Evolutionary conservation across 2,113 vertebrate genomes (phyloP).

Genomic region (Sialia sialis): DNA sequence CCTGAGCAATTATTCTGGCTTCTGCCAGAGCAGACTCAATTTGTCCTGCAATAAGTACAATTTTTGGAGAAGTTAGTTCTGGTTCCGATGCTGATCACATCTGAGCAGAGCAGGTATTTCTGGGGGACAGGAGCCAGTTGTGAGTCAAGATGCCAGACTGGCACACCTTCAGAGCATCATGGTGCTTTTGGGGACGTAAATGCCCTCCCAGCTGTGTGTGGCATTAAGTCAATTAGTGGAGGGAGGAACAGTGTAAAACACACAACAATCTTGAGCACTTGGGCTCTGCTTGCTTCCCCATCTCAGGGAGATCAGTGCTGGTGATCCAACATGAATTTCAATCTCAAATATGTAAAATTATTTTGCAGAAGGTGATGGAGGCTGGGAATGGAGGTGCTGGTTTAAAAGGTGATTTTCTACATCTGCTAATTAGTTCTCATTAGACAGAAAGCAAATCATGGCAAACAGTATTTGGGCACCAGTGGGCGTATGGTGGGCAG

Average conservation of each 20-base stretch:
- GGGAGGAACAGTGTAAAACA: rapidly evolving
- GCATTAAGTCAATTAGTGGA: neutral
- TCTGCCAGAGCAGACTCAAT: constrained; percentile 33
- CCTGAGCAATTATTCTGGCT: constrained; percentile 51
- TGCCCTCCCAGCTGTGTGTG: neutral
- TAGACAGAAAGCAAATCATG: neutral
- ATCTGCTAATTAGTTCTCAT: neutral
- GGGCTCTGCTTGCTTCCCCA: neutral
- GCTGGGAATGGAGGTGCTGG: neutral
- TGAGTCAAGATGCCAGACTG: neutral
- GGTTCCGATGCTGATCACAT: neutral
- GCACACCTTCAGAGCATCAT: rapidly evolving
- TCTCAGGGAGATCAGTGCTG: neutral
- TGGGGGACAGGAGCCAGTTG: neutral
- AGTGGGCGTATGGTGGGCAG: neutral
- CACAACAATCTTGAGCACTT: neutral
- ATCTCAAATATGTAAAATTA: neutral
- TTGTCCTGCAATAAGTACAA: constrained; percentile 29
- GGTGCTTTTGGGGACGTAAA: neutral
- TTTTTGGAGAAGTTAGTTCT: constrained; percentile 42
- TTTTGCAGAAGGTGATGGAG: neutral
- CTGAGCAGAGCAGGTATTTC: neutral
- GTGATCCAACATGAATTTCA: neutral
- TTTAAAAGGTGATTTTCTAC: neutral
- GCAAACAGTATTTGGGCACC: rapidly evolving